phyloP scores from a whole-genome alignment of 2,113 vertebrate genomes.

The Genyomyrus donnyi region DNA sequence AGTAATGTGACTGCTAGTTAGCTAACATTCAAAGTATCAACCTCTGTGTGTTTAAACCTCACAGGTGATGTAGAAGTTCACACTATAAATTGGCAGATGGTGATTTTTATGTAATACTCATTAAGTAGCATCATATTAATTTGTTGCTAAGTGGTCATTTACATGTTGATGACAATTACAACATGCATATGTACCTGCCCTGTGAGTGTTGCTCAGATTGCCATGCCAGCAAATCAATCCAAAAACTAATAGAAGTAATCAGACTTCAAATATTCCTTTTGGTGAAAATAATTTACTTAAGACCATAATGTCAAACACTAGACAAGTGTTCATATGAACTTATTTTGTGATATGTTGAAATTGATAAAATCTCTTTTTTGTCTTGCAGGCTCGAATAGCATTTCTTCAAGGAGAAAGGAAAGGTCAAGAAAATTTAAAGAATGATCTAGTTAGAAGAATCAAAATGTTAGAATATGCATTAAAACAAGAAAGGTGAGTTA shows the following conservation, averaged over 20 bases:
- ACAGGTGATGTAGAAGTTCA: neutral
- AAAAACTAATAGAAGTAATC: neutral
- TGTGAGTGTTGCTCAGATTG: neutral
- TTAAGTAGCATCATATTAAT: neutral
- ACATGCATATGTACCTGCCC: neutral
- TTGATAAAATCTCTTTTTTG: constrained; percentile 38
- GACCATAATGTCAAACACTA: neutral
- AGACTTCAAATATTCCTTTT: neutral
- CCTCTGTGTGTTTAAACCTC: neutral
- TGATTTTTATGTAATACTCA: neutral
- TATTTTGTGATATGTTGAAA: neutral
- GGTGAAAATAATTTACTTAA: neutral
- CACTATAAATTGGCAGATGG: neutral
- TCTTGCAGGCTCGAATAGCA: constrained; percentile 91
- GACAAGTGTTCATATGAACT: neutral
- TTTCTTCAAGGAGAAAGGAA: constrained; percentile 98
- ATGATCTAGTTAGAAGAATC: constrained; percentile 98
- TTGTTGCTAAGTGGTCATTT: neutral
- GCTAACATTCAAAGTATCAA: neutral
- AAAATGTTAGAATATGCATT: constrained; percentile 99
- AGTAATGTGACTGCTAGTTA: neutral
- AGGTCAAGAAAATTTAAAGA: constrained; percentile 98
- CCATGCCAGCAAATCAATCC: neutral
- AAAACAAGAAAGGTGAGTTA: constrained; percentile 92
- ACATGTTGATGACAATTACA: neutral